Evolutionary conservation across 1,140 invertebrate genomes (phyloP).

Genomic region (Batillaria attramentaria): DNA sequence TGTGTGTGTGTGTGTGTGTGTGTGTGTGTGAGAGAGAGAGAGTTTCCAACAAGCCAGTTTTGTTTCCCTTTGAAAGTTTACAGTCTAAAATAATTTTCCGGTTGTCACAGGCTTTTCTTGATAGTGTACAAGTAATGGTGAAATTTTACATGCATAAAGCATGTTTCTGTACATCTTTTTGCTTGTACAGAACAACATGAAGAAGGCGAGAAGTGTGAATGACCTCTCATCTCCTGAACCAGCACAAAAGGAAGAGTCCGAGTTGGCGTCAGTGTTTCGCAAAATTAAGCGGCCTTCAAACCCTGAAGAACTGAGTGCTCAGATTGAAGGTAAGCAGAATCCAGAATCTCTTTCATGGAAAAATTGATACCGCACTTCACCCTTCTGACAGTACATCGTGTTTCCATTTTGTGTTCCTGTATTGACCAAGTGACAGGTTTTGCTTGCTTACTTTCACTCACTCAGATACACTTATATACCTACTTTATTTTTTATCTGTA

Average conservation of each 20-base stretch:
- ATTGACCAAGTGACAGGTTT: too few species aligned
- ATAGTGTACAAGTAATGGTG: not conserved
- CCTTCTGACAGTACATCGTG: too few species aligned
- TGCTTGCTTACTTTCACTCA: too few species aligned
- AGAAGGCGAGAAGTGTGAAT: slow-evolving; percentile 32
- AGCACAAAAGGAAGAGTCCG: slow-evolving; percentile 10
- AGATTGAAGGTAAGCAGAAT: too few species aligned
- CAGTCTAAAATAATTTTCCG: not conserved
- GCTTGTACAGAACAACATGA: slow-evolving; percentile 34
- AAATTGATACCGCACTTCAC: too few species aligned
- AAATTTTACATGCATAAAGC: too few species aligned
- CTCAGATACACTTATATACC: too few species aligned
- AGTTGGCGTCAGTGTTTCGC: slow-evolving; percentile 25
- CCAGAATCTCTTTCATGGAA: too few species aligned
- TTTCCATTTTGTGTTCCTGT: too few species aligned
- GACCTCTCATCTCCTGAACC: slow-evolving; percentile 9
- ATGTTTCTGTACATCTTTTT: too few species aligned
- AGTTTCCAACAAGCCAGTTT: too few species aligned
- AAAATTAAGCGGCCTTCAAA: slow-evolving; percentile 4
- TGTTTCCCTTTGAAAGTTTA: not conserved
- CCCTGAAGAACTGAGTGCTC: not conserved
- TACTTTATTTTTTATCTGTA: too few species aligned
- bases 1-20: not conserved
- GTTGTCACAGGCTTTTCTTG: not conserved
- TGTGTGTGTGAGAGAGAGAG: slow-evolving; percentile 12